A percentile compares a stretch with the other conserved stretches of the same genome.
Conservation (phyloP, 2,888 invertebrate species). For the Volucella inanis region DNA sequence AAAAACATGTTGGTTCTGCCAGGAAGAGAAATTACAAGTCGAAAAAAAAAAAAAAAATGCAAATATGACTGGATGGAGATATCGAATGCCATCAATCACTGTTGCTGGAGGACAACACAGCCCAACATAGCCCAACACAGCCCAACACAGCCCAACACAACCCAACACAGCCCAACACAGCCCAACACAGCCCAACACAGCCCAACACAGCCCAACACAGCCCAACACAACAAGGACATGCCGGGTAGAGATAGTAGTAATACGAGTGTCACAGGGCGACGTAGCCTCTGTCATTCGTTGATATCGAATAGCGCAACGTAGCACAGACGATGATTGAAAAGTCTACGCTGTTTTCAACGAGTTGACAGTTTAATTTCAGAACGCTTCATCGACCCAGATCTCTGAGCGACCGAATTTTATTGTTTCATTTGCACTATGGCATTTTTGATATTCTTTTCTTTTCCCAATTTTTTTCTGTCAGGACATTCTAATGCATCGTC, state of each 20-base stretch:
- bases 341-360: conserved; percentile 65
- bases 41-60: conserved; percentile 43
- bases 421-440: conserved; percentile 46
- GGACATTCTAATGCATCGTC: too few species aligned
- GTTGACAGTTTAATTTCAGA: conserved; percentile 74
- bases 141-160: too few species aligned
- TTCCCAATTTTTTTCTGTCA: not conserved
- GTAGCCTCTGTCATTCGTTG: conserved; percentile 59
- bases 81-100: conserved; percentile 73
- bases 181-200: too few species aligned
- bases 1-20: not conserved
- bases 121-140: too few species aligned
- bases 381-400: conserved; percentile 64
- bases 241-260: conserved; percentile 18
- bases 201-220: too few species aligned
- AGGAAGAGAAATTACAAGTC: not conserved
- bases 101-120: conserved; percentile 51
- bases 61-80: conserved; percentile 72
- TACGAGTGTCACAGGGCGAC: conserved; percentile 36
- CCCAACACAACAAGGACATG: conserved; percentile 22
- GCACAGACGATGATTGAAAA: conserved; percentile 67
- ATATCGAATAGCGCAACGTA: conserved; percentile 39
- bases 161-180: too few species aligned
- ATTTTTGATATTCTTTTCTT: conserved; percentile 5
- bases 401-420: conserved; percentile 51